These are phyloP conservation scores for Drosophila yooni DNA, from an alignment of 2,888 invertebrate genomes.

Conservation along the genomic window DNA sequence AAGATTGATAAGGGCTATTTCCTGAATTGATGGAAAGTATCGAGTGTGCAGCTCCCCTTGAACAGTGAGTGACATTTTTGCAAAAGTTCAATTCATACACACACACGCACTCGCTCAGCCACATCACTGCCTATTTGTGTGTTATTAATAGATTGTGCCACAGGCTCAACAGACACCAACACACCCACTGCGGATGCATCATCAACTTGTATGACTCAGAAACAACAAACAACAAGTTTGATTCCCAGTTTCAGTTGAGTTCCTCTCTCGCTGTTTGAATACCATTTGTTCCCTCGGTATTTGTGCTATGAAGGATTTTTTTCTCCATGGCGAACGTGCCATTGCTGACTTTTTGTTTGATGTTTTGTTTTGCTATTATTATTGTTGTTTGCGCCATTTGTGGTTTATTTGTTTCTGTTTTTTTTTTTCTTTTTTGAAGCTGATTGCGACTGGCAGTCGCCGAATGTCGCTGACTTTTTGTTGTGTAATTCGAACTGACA, in stretches of 20 bases:
- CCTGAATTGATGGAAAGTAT: not conserved
- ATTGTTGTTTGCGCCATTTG: conserved; percentile 33
- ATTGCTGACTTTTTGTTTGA: conserved; percentile 60
- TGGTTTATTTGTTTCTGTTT: conserved; percentile 36
- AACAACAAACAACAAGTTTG: conserved; percentile 15
- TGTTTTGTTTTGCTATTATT: conserved; percentile 12
- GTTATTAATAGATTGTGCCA: conserved; percentile 51
- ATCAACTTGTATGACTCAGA: conserved; percentile 25
- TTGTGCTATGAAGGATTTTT: conserved; percentile 52
- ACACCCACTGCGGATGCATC: conserved; percentile 3
- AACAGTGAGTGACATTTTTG: not conserved
- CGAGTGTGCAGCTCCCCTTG: not conserved
- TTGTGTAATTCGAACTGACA: conserved; percentile 63
- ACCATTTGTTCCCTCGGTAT: conserved; percentile 1
- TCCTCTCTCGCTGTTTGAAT: conserved; percentile 3
- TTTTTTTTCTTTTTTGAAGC: conserved; percentile 39
- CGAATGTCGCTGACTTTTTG: conserved; percentile 41
- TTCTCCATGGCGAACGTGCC: conserved; percentile 55
- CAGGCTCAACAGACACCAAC: conserved; percentile 1
- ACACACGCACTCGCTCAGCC: not conserved
- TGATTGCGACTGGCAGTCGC: conserved; percentile 57
- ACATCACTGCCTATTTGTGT: conserved; percentile 26
- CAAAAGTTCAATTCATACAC: not conserved
- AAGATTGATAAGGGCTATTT: not conserved
- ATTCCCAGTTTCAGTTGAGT: conserved; percentile 5